Evolutionary conservation across 2,888 invertebrate species (phyloP), one percentile per base, ranked within the genome.

Genomic region (Sesia bembeciformis): DNA sequence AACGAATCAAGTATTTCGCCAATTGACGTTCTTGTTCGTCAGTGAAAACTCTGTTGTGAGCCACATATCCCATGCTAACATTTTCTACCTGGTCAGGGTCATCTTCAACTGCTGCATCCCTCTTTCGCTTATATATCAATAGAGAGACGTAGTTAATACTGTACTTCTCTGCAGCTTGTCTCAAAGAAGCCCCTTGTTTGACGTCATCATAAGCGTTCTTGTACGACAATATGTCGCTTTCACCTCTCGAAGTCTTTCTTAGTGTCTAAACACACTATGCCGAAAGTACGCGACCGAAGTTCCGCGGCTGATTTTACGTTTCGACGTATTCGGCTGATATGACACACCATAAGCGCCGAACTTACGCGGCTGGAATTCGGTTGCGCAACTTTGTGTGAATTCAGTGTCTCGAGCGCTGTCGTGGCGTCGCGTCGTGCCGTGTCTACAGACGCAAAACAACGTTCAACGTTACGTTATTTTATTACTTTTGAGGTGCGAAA

Each of bases 1-100:
- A 59, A 52, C 61, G 40, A 43, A 54, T 57, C 41, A 63, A 54
- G 49, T 61, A 64, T 55, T 62, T 61, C 40, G 58, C 50, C 3
- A 62, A 43, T 42, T 57, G 40, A 40, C 53, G 54, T 52, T 62
- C 60, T 55, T 62, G 62, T 0, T 58, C 55, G n/a, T 59, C 53
- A 40, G 40, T 54, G 52, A 62, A 60, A n/a, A 62, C 57, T 54
- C 55, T 40, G 38, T 60, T 58, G 49, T 58, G 55, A 46, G 60
- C 53, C 42, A 49, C 53, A 56, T 62, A 61, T 46, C 62, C 61
- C 58, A 53, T 52, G 39, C 1, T 40, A 5, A 52, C 38, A 2
- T 40, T 52, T 52, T 40, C 3, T 2, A 2, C 23, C 40, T 42
- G 5, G 3, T 3, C 3, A 42, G 1, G 5, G 3, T 3, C 3